phyloP scores from a whole-genome alignment of 30 jellyfish, hydroid and myxozoan species.

The Hydractinia echinata region DNA sequence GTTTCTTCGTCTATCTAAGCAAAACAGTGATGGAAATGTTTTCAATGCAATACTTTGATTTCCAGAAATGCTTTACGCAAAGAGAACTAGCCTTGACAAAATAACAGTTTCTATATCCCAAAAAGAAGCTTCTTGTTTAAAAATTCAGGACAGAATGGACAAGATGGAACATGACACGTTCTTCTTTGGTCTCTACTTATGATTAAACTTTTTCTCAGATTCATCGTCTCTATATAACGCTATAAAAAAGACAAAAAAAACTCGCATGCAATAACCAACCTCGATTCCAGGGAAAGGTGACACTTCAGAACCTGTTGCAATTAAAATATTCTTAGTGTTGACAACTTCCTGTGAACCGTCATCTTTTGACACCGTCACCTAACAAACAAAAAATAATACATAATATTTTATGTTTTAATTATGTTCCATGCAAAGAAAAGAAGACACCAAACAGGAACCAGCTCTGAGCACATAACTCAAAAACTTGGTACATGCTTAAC shows the following conservation, averaged over 20 bases:
- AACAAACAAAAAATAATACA: neutral
- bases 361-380: constrained; percentile 75
- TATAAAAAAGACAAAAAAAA: neutral
- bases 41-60: neutral
- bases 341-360: constrained; percentile 87
- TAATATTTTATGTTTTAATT: neutral
- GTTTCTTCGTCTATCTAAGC: constrained; percentile 90
- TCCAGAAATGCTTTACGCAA: too few species aligned
- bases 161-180: too few species aligned
- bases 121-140: too few species aligned
- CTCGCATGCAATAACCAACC: constrained; percentile 29
- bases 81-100: too few species aligned
- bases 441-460: neutral
- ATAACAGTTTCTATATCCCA: too few species aligned
- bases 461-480: neutral
- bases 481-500: too few species aligned
- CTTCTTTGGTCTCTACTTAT: neutral
- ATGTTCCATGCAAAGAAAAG: neutral
- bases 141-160: too few species aligned
- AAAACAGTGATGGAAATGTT: neutral
- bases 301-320: constrained; percentile 98
- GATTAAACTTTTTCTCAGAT: neutral
- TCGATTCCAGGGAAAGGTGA: constrained; percentile 98
- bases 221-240: neutral
- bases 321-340: constrained; percentile 78